Evolutionary conservation across 2,888 invertebrate species (phyloP).

Genomic region (Lasius fuliginosus): DNA sequence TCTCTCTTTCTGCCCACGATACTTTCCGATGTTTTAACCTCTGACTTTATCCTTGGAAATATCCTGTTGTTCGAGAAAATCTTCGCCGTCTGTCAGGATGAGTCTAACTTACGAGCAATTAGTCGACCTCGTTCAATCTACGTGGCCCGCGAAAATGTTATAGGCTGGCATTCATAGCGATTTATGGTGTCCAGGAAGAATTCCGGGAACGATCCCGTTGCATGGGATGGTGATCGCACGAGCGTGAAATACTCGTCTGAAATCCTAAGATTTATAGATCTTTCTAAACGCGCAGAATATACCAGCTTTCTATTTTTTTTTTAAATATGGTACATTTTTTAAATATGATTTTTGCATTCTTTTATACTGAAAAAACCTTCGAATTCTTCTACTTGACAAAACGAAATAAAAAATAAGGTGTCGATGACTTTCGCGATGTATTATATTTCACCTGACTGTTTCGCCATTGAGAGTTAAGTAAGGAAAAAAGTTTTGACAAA

Average conservation of each 20-base stretch:
- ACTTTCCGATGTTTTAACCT: conserved; percentile 4
- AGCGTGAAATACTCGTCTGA: background rate
- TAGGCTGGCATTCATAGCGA: background rate
- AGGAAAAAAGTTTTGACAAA: background rate
- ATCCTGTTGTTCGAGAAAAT: conserved; percentile 49
- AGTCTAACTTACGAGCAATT: conserved; percentile 61
- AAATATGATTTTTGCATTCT: background rate
- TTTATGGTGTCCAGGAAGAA: background rate
- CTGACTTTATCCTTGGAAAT: conserved; percentile 32
- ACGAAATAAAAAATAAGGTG: background rate
- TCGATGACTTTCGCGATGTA: background rate
- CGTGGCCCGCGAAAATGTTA: conserved; percentile 7
- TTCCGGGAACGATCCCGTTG: background rate
- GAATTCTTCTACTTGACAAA: background rate
- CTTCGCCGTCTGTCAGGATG: conserved; percentile 47
- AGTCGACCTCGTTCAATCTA: conserved; percentile 40
- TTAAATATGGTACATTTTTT: background rate
- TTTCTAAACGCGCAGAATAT: background rate
- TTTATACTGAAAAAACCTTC: background rate
- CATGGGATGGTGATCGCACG: background rate
- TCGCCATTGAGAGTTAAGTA: background rate
- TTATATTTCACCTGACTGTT: background rate
- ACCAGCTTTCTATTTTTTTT: background rate
- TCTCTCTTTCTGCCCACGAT: conserved; percentile 15
- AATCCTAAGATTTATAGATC: background rate